Base-by-base conservation (phyloP, 2,797 vertebrate genomes). In the Synaphobranchus kaupii region DNA sequence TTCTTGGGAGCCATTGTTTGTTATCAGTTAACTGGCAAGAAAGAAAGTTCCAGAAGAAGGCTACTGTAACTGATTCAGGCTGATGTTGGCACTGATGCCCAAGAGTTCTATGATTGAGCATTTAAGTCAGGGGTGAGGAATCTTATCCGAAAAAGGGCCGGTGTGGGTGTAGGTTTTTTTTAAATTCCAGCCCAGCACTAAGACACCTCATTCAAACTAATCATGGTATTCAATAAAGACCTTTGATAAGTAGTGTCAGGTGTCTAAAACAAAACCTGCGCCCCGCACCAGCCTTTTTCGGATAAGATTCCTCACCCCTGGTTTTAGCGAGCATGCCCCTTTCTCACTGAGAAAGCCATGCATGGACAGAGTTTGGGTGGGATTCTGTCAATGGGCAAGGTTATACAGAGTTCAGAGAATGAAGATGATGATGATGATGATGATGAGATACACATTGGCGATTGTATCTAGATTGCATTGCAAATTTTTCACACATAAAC, bases 311-410 rank as follows among this genome's bases (percentile, higher is more conserved):
- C 39, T 2, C 39, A 39, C 1, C 39, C 39, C 39, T 39, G 39
- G 39, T 39, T 39, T 39, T 39, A 39, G 28, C 44, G 71, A 39
- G 44, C 47, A 39, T 48, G 56, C 50, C 39, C 76, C 28, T 76
- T 80, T 20, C 56, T 13, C 17, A 28, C 15, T 22, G n/a, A 60
- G 1, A 82, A 50, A 68, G 39, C 71, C 83, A 25, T 63, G 76
- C 60, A 82, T 58, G 86, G 52, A 50, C 68, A 39, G 56, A 66
- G 52, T 71, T 84, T 54, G 22, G 34, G 47, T 84, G 48, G 76
- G 54, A 63, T 85, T 68, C 68, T 28, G 81, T 84, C 54, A 81
- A 58, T 39, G 60, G 85, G 28, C 85, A 34, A 86, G 85, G 28
- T 73, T 86, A 22, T 6, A 7, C 48, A 84, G 3, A 28, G 15